Evolutionary conservation across 2,888 invertebrate species (phyloP), one percentile per base, ranked within the genome.

Genomic region (Hypolimnas misippus): DNA sequence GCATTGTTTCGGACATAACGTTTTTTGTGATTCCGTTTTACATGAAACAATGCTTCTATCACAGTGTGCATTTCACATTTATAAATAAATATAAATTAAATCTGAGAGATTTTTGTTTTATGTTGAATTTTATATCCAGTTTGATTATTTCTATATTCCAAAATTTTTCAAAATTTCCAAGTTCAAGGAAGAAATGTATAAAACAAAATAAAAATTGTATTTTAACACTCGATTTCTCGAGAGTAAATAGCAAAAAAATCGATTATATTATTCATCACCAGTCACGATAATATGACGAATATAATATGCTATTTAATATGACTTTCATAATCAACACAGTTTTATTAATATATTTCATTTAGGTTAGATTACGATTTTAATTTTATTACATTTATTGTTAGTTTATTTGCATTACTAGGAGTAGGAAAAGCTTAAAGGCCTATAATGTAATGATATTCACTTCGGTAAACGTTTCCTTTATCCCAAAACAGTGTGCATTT

Each of bases 381-480:
- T 25, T 25, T 25, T 25, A 25, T 25, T n/a, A n/a, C n/a, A n/a
- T 40, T 16, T 16, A 40, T 6, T 5, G 1, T 42, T 31, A 3
- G 19, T 21, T 40, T 16, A 21, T 21, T 25, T 2, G 25, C 5
- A 25, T n/a, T 51, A 31, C 58, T 49, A 55, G 50, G 40, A 52
- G 58, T 61, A 61, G 38, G 49, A 52, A 52, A 49, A 29, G 64
- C 58, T 74, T 76, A 78, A 85, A 73, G 76, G 25, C 25, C 25
- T 25, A 25, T 25, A 3, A 3, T 3, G 82, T 87, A 91, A 91
- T 90, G 86, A 87, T 89, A 91, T 91, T 91, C 91, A 91, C 86
- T 87, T 84, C 81, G 85, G 87, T 86, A 89, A 89, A 83, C 86
- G 86, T 82, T 88, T 87, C 84, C 87, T 85, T 85, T 86, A 84